phyloP scores from a whole-genome alignment of 35 echinoderm and acorn worm genomes.

The Diadema setosum region DNA sequence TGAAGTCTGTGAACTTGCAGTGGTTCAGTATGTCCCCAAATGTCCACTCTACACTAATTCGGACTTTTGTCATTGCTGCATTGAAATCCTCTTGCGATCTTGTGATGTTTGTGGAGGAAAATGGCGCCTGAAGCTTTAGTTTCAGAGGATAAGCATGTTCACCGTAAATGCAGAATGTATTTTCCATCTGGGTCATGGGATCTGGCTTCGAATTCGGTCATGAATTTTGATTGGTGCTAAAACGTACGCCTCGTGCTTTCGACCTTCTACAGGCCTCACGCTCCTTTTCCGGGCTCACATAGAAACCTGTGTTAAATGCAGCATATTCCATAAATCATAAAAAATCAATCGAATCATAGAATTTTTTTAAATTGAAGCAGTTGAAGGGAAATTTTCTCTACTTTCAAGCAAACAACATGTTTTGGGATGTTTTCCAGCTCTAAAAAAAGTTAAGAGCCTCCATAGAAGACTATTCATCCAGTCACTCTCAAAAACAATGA shows the following conservation, averaged over 20 bases:
- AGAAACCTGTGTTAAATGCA: too few species aligned
- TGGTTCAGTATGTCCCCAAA: conserved; percentile 13
- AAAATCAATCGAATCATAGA: too few species aligned
- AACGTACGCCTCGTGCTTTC: neutral
- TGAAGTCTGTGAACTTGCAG: conserved; percentile 25
- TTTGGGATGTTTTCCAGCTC: too few species aligned
- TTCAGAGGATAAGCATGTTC: conserved; percentile 16
- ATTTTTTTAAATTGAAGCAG: too few species aligned
- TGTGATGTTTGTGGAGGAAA: neutral
- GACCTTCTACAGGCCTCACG: neutral
- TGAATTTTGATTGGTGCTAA: neutral
- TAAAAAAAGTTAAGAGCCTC: too few species aligned
- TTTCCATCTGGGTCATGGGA: neutral
- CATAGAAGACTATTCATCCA: too few species aligned
- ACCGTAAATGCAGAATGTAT: conserved; percentile 23
- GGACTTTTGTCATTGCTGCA: neutral
- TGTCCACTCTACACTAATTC: conserved; percentile 16
- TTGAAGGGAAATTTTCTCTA: too few species aligned
- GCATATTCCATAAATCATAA: too few species aligned
- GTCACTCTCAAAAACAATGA: too few species aligned
- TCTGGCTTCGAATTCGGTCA: too few species aligned
- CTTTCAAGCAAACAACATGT: too few species aligned
- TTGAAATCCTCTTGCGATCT: neutral
- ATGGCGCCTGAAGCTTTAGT: neutral
- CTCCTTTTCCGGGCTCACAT: too few species aligned